Evolutionary conservation across 1,140 invertebrate species (phyloP), one percentile per base, ranked within the genome.

Genomic region (Cotesia glomerata): DNA sequence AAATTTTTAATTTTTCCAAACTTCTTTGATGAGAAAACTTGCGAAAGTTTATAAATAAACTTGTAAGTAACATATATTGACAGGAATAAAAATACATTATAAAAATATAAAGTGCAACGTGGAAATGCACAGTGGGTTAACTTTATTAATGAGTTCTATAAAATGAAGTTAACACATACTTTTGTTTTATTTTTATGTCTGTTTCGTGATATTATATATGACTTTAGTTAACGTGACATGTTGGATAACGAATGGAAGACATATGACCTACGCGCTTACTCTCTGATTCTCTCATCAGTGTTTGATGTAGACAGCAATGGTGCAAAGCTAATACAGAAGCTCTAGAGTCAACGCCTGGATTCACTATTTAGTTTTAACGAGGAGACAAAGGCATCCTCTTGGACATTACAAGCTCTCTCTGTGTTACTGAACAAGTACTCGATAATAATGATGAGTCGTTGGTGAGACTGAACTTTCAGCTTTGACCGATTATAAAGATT

Each of bases 361-460:
- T 45, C 34, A 74, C 75, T 59, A 73, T 76, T 73, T 74, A 74
- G 72, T 76, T 76, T 76, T 73, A 74, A 76, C 72, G 75, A 76
- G 75, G 65, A 54, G 69, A 76, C 75, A 76, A 74, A 76, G 75
- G 72, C 62, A 63, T 63, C 16, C 68, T 56, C 72, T 68, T 65
- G 69, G 63, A 68, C 71, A 69, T 72, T 65, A 73, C 64, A 73
- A 71, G 51, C 14, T 62, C 18, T n/a, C 18, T 69, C 34, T 56
- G 26, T 69, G 58, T 65, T 65, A 34, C 39, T 69, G 34, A 16
- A 4, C 58, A 65, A 39, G 49, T 32, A 59, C 39, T 52, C 58
- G 64, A 73, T 75, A 70, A 75, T 67, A 72, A 70, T 73, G 61
- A 45, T 54, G 45, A 71, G 26, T 61, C 18, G 56, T 58, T 18